A percentile compares a stretch with the other conserved stretches of the same genome.
Conservation (phyloP, 2,888 invertebrate species). For the Epinotia ramella region DNA sequence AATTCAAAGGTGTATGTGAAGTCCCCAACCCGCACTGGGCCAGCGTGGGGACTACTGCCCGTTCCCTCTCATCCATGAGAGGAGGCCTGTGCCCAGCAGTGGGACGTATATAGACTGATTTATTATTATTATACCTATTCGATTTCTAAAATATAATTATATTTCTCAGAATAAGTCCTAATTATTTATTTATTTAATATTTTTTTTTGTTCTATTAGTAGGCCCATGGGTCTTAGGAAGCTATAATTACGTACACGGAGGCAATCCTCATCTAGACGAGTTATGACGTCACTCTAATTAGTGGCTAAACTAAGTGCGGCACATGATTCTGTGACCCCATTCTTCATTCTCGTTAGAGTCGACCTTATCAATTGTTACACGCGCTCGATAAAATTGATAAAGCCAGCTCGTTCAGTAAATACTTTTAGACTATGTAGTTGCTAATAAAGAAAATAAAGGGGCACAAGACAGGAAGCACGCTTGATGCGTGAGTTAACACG, state of each 20-base stretch:
- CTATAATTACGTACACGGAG: background rate
- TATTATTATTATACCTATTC: too few species aligned
- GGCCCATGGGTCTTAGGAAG: too few species aligned
- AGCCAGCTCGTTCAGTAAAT: constrained; percentile 21
- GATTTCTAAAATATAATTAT: too few species aligned
- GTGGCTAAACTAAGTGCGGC: constrained; percentile 25
- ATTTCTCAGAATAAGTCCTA: too few species aligned
- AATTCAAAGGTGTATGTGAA: too few species aligned
- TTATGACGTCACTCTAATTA: constrained; percentile 37
- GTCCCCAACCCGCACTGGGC: too few species aligned
- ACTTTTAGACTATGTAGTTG: constrained; percentile 53
- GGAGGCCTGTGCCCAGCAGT: too few species aligned
- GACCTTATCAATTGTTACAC: constrained; percentile 40
- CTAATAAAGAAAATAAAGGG: constrained; percentile 67
- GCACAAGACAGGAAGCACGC: constrained; percentile 76
- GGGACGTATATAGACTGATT: too few species aligned
- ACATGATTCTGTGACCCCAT: constrained; percentile 43
- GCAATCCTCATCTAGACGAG: constrained; percentile 9
- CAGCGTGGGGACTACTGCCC: too few species aligned
- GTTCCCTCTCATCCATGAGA: too few species aligned
- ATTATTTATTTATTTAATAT: too few species aligned
- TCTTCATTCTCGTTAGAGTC: constrained; percentile 27
- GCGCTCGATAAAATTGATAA: constrained; percentile 31
- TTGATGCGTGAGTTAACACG: constrained; percentile 78
- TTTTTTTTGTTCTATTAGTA: too few species aligned